These are phyloP conservation scores for Solea senegalensis DNA, from an alignment of 2,113 vertebrate genomes.

Conservation along the genomic window DNA sequence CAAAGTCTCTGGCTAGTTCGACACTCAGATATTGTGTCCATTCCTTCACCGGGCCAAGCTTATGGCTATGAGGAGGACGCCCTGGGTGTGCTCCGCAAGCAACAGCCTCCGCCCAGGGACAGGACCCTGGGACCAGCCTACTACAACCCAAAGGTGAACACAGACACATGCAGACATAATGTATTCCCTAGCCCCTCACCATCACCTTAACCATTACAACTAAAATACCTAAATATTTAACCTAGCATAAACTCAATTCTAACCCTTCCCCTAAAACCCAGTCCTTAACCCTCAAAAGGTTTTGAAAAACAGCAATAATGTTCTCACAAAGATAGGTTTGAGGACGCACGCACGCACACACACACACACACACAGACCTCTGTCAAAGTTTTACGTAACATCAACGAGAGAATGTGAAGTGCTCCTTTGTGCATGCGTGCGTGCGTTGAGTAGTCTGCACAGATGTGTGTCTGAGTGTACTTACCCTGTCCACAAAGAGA, in stretches of 20 bases:
- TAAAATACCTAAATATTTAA: too few relatives aligned
- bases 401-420: constrained; percentile 43
- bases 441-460: constrained; percentile 53
- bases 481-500: constrained; percentile 63
- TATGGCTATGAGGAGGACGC: constrained; percentile 82
- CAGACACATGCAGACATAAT: constrained; percentile 10
- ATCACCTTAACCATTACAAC: too few relatives aligned
- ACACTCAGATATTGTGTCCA: constrained; percentile 78
- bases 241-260: too few relatives aligned
- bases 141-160: constrained; percentile 73
- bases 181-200: too few relatives aligned
- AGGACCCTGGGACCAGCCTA: constrained; percentile 82
- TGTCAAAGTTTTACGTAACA: constrained; percentile 31
- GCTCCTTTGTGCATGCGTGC: constrained; percentile 45
- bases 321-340: too few relatives aligned
- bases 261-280: background rate
- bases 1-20: constrained; percentile 50
- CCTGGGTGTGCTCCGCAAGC: constrained; percentile 72
- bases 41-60: constrained; percentile 81
- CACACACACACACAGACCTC: constrained; percentile 1
- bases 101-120: constrained; percentile 73
- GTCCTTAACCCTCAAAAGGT: too few relatives aligned
- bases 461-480: constrained; percentile 53
- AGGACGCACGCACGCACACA: too few relatives aligned
- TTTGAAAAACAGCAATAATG: too few relatives aligned